Base-by-base conservation (phyloP, 2,797 vertebrate genomes). In the Diceros bicornis region DNA sequence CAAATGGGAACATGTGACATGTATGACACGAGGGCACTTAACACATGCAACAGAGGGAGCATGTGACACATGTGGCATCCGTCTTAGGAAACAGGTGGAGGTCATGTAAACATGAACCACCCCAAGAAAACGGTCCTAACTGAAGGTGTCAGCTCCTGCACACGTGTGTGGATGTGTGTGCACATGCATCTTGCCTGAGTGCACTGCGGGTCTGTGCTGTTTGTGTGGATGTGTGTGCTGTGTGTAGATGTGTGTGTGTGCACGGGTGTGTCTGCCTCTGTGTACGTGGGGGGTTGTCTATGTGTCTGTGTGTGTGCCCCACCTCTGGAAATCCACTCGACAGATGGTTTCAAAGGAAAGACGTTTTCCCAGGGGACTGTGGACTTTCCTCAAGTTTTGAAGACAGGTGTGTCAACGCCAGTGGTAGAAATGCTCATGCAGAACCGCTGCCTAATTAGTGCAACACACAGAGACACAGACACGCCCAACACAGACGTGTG, bases 221-320 rank as follows among this genome's bases (percentile, higher is more conserved):
- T 52, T 52, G 2, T n/a, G n/a, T 77, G 21, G n/a, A 14, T 9
- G 11, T 21, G 21, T 29, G 47, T 37, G 41, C 37, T 7, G 4
- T 27, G 18, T 5, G 14, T 11, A 18, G 2, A 27, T 20, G 21
- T 8, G 57, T 68, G n/a, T 16, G 6, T 23, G 47, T 14, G 32
- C 2, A 7, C 34, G 27, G 2, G 8, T 11, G 16, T 16, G 13
- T 4, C 7, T 27, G 44, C 68, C 18, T 59, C 57, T 62, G 18
- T 25, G 25, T 37, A 1, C 1, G 5, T 12, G 5, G 78, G 74
- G 17, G 27, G 6, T 3, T 21, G 21, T 52, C 32, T 32, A 1
- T 37, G 27, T 5, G 2, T 52, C 9, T 7, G 27, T 21, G 21
- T 5, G 6, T 1, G 4, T 5, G 6, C 5, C 1, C 7, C 29